Base-by-base conservation (phyloP, 2,113 vertebrate genomes). In the Mesoclemmys tuberculata region DNA sequence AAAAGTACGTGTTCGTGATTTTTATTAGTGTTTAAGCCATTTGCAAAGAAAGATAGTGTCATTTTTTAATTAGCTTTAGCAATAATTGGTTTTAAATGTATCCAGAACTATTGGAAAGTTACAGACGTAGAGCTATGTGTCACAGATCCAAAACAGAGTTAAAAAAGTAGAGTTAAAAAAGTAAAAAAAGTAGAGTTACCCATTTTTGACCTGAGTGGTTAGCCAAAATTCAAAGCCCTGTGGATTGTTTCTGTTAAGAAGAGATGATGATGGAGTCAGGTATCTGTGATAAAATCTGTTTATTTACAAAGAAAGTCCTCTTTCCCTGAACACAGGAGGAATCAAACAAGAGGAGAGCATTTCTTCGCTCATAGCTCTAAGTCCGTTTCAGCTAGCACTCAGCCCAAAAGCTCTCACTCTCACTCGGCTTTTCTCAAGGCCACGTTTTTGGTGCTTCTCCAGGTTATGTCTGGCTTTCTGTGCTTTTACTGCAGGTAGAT, bases 1-100 rank as follows among this genome's bases (percentile, higher is more conserved):
- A 87, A 99, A 98, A 98, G 99, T 99, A 98, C 93, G 98, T 97
- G 44, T 77, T 89, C 0, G 2, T 96, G 90, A 81, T 96, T 91
- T 95, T 56, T 96, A 6, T 52, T 88, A 38, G 46, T 91, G 68
- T 77, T 88, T 52, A 88, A 95, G 51, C 27, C 75, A 52, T 91
- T 89, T 95, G 84, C 38, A 64, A 74, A 84, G 51, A 88, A 49
- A 95, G 77, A 82, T 93, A n/a, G 79, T 92, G 12, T 91, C 54
- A 86, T 93, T 92, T 85, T 46, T 93, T 93, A 90, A 91, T 95
- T 22, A 19, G 78, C 56, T 92, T 96, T 89, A 94, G 77, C 35
- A 89, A 81, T 90, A 82, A 55, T 87, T 93, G 87, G 71, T 94
- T 97, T 24, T 93, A 93, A 89, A 68, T 51, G 26, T 52, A 0